Base-by-base conservation (phyloP, 2,888 invertebrate genomes). In the Pardosa pseudoannulata region DNA sequence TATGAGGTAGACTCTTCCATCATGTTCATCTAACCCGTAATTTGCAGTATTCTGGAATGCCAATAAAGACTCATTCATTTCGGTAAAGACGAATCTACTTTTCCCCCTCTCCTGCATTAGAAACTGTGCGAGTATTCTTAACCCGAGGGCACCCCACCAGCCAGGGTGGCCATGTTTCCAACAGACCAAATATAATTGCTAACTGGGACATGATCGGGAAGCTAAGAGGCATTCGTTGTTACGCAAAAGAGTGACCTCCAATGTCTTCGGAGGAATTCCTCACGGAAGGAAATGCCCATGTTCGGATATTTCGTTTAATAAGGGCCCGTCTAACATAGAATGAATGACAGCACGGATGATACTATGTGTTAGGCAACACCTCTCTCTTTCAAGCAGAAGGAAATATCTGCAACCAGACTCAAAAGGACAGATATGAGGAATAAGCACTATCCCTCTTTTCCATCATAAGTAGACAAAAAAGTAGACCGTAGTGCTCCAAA, bases 11-110 rank as follows among this genome's bases (percentile, higher is more conserved):
- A 62, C 36, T 56, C 72, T 39, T 81, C 81, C 62, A 81, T 81
- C 81, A 81, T 46, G 62, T 64, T 64, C 75, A 27, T 27, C 9
- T 9, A 81, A 75, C 81, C 81, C 74, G 19, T 81, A 81, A 81
- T 81, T 81, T 81, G 41, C 68, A 19, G 31, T n/a, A 68, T 39
- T 27, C 6, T 23, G n/a, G 68, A 76, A 46, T 78, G 39, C 80
- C 80, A 31, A 50, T 74, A 29, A 68, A 74, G 74, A 39, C 80
- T 65, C 29, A 79, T 65, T 36, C 27, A 36, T 75, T 75, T 28
- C 29, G 50, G 68, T 5, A 65, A 29, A 29, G 31, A 65, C 1
- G 56, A 56, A n/a, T 56, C 56, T 19, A 23, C 23, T 23, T 23
- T 56, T 23, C 56, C 19, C 23, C 23, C 56, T 6, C 56, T 3